These are phyloP conservation scores for Theretra japonica DNA, from an alignment of 2,888 invertebrate species.

Conservation along the genomic window DNA sequence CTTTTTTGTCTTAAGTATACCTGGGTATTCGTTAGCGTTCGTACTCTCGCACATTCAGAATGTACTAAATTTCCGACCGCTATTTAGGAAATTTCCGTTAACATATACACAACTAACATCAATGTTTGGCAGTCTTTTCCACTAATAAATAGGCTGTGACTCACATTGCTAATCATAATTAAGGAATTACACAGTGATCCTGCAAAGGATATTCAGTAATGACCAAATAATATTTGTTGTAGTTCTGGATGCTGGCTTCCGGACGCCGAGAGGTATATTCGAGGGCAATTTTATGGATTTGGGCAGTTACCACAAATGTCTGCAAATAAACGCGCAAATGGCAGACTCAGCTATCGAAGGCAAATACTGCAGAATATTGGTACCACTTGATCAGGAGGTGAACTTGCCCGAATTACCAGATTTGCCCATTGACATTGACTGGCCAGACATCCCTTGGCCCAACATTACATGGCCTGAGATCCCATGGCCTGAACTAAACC, in stretches of 20 bases:
- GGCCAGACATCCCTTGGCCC: slow-evolving; percentile 36
- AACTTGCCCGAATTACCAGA: slow-evolving; percentile 44
- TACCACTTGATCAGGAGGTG: slow-evolving; percentile 54
- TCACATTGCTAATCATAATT: too few relatives aligned
- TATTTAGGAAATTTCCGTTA: too few relatives aligned
- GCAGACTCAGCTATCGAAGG: slow-evolving; percentile 56
- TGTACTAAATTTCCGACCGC: too few relatives aligned
- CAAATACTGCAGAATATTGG: slow-evolving; percentile 64
- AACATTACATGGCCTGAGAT: slow-evolving; percentile 33
- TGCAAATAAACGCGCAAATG: slow-evolving; percentile 52
- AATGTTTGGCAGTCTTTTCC: too few relatives aligned
- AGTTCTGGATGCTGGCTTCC: slow-evolving; percentile 65
- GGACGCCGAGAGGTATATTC: slow-evolving; percentile 61
- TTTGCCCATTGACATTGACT: slow-evolving; percentile 32
- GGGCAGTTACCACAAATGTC: slow-evolving; percentile 65
- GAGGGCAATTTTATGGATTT: slow-evolving; percentile 57
- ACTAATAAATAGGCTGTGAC: too few relatives aligned
- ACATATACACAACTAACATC: too few relatives aligned
- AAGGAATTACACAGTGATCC: background rate
- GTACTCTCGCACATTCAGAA: too few relatives aligned
- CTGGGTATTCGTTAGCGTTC: too few relatives aligned
- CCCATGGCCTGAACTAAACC: slow-evolving; percentile 38
- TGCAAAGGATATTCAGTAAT: background rate
- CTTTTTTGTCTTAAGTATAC: too few relatives aligned
- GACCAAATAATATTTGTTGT: slow-evolving; percentile 34